phyloP scores from a whole-genome alignment of 2,113 vertebrate species.

The Pedionomus torquatus region DNA sequence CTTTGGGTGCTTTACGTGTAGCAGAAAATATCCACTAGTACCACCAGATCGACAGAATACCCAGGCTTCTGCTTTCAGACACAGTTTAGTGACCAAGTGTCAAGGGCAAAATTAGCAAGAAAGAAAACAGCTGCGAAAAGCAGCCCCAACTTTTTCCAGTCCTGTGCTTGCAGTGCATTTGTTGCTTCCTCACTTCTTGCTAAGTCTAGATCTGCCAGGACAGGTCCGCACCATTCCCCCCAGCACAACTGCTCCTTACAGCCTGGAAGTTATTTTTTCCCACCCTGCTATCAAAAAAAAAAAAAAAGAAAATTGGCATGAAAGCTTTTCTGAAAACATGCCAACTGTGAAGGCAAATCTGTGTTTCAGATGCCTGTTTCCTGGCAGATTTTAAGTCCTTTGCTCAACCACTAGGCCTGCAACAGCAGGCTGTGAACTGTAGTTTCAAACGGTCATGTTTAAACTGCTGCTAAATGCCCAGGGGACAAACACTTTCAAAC shows the following conservation, averaged over 20 bases:
- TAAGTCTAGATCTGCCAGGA: not conserved
- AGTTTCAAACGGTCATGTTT: not conserved
- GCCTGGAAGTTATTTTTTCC: constrained; percentile 51
- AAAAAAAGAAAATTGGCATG: not conserved
- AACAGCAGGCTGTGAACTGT: constrained; percentile 16
- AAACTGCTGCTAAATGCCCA: not conserved
- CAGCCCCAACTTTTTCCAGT: not conserved
- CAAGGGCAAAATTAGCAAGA: not conserved
- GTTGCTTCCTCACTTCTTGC: not conserved
- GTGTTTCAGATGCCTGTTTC: constrained; percentile 50
- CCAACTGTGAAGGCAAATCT: constrained; percentile 45
- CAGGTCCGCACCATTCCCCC: not conserved
- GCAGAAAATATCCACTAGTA: not conserved
- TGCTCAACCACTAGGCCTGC: constrained; percentile 16
- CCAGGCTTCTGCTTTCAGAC: not conserved
- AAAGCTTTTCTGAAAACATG: constrained; percentile 45
- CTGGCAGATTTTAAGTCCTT: constrained; percentile 48
- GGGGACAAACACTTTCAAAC: not conserved
- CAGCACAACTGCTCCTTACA: not conserved
- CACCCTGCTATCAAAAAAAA: not conserved
- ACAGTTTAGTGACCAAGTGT: not conserved
- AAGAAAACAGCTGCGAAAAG: not conserved
- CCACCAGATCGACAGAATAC: constrained; percentile 30
- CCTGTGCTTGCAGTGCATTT: not conserved
- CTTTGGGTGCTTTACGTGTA: not conserved